Percentiles rank a stretch among this genome's conserved stretches.
Evolutionary conservation across 2,888 invertebrate genomes (phyloP).

Genomic region (Lottia scabra): DNA sequence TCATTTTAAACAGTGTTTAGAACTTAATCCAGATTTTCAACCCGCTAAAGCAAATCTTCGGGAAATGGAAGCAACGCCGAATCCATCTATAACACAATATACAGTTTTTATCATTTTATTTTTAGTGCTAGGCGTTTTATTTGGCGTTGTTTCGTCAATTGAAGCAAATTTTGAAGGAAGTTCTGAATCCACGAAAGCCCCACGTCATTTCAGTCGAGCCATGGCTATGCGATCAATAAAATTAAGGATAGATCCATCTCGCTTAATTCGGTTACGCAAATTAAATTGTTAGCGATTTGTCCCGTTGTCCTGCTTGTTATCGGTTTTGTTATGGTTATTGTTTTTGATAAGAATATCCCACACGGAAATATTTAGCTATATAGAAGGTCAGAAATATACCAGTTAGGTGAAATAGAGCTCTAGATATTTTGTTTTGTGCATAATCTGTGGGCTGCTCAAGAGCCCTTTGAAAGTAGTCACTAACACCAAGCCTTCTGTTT

Average conservation of each 20-base stretch:
- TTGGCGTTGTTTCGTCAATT: slow-evolving; percentile 84
- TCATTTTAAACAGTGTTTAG: slow-evolving; percentile 84
- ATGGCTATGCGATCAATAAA: slow-evolving; percentile 88
- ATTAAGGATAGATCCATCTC: slow-evolving; percentile 69
- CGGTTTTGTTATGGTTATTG: too few relatives aligned
- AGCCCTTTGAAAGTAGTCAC: too few relatives aligned
- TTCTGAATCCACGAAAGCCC: slow-evolving; percentile 73
- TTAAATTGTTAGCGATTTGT: background rate
- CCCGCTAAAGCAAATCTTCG: slow-evolving; percentile 83
- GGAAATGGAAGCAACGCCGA: slow-evolving; percentile 84
- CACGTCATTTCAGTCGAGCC: slow-evolving; percentile 88
- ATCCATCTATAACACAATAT: slow-evolving; percentile 85
- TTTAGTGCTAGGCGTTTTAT: slow-evolving; percentile 81
- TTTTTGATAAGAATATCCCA: too few relatives aligned
- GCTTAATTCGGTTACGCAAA: background rate
- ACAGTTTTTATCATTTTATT: slow-evolving; percentile 88
- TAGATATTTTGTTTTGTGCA: too few relatives aligned
- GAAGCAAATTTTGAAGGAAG: slow-evolving; percentile 71
- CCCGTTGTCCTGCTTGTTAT: too few relatives aligned
- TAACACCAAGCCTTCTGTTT: too few relatives aligned
- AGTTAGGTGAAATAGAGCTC: too few relatives aligned
- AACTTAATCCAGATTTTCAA: slow-evolving; percentile 86
- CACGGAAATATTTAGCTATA: too few relatives aligned
- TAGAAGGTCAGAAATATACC: too few relatives aligned
- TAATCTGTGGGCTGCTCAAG: too few relatives aligned